A percentile compares a stretch with the other conserved stretches of the same genome.
Conservation (phyloP, 2,888 invertebrate genomes). For the Drosophila paranaensis region DNA sequence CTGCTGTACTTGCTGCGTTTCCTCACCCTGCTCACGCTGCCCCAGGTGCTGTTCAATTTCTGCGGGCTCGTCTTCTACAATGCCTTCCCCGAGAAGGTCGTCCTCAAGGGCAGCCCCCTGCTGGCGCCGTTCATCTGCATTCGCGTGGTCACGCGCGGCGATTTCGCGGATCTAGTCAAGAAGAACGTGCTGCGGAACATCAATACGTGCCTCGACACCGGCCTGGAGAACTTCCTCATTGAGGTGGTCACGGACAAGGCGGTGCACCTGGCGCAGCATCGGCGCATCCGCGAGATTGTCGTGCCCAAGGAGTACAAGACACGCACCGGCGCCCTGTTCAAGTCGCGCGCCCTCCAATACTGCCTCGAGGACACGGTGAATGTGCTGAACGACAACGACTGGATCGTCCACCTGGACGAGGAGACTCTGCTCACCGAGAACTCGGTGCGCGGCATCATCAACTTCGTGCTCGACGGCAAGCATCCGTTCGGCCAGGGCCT, state of each 20-base stretch:
- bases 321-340: constrained; percentile 96
- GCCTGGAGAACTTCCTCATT: constrained; percentile 97
- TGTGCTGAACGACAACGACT: constrained; percentile 93
- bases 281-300: constrained; percentile 93
- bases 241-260: constrained; percentile 98
- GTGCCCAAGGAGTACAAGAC: constrained; percentile 95
- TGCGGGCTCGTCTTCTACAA: constrained; percentile 95
- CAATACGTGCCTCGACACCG: constrained; percentile 94
- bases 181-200: constrained; percentile 94
- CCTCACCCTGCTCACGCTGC: constrained; percentile 93
- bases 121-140: constrained; percentile 97
- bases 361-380: constrained; percentile 96
- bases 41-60: constrained; percentile 93
- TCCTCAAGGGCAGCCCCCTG: constrained; percentile 94
- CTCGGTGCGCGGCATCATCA: constrained; percentile 94
- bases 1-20: constrained; percentile 91
- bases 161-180: constrained; percentile 95
- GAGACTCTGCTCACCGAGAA: constrained; percentile 97
- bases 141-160: constrained; percentile 96
- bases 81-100: constrained; percentile 96
- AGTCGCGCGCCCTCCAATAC: constrained; percentile 97
- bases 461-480: constrained; percentile 97
- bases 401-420: constrained; percentile 99
- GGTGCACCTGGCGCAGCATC: constrained; percentile 90
- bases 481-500: constrained; percentile 98